Percentiles rank a stretch among this genome's conserved stretches.
Evolutionary conservation across 53 echinoderm and acorn worm genomes (phyloP).

Genomic region (Echinometra lucunter): DNA sequence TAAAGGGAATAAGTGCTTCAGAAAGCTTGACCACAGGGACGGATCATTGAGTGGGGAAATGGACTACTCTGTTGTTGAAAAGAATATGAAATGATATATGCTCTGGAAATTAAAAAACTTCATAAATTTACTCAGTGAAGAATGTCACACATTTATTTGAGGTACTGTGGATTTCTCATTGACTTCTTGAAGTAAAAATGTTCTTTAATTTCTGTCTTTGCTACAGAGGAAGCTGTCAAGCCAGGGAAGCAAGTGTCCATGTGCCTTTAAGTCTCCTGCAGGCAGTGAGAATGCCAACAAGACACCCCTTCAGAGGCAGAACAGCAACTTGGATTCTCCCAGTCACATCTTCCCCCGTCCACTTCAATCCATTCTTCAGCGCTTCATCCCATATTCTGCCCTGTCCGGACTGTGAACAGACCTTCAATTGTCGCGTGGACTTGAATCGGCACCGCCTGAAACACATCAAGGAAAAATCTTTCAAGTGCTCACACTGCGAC

Average conservation of each 20-base stretch:
- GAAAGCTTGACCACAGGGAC: no score
- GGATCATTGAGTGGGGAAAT: no score
- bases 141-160: neutral
- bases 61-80: no score
- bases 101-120: no score
- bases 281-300: constrained; percentile 24
- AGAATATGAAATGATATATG: no score
- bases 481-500: constrained; percentile 64
- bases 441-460: constrained; percentile 60
- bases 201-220: neutral
- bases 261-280: constrained; percentile 41
- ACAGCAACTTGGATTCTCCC: constrained; percentile 27
- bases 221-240: constrained; percentile 34
- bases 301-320: constrained; percentile 54
- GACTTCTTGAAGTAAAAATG: neutral
- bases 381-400: neutral
- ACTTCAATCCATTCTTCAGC: constrained; percentile 29
- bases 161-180: neutral
- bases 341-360: constrained; percentile 38
- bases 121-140: no score
- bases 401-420: constrained; percentile 61
- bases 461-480: constrained; percentile 59
- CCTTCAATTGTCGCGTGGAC: constrained; percentile 58
- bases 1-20: no score
- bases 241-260: constrained; percentile 54